Evolutionary conservation across 2,888 invertebrate species (phyloP).

Genomic region (Margaritifera margaritifera): DNA sequence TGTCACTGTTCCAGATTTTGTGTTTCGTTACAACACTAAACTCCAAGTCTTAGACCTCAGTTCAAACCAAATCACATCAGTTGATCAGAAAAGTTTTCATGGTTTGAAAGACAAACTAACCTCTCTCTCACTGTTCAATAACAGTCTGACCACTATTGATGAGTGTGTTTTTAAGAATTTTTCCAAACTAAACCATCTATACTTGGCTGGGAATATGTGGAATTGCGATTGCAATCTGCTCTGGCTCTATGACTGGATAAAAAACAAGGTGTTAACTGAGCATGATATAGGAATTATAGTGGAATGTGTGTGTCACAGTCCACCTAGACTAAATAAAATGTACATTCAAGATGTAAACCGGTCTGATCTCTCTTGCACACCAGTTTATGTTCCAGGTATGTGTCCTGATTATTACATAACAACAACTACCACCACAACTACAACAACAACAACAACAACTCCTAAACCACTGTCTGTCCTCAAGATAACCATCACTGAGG

Average conservation of each 20-base stretch:
- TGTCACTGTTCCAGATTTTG: constrained; percentile 45
- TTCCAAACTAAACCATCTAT: constrained; percentile 31
- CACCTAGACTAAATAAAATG: constrained; percentile 15
- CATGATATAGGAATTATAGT: background rate
- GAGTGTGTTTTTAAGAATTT: constrained; percentile 55
- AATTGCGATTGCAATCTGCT: constrained; percentile 87
- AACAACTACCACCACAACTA: constrained; percentile 26
- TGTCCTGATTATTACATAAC: constrained; percentile 38
- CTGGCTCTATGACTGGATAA: constrained; percentile 80
- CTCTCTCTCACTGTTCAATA: constrained; percentile 40
- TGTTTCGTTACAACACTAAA: constrained; percentile 46
- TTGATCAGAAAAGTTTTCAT: constrained; percentile 51
- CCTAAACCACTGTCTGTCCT: constrained; percentile 17
- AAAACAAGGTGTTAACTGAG: background rate
- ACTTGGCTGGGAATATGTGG: constrained; percentile 85
- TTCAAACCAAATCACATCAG: constrained; percentile 37
- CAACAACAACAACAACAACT: constrained; percentile 22
- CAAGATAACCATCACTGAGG: constrained; percentile 20
- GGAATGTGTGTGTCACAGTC: constrained; percentile 28
- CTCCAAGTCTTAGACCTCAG: constrained; percentile 47
- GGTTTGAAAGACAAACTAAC: constrained; percentile 51
- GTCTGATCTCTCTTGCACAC: constrained; percentile 23
- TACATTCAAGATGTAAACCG: constrained; percentile 19
- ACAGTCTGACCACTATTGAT: constrained; percentile 44
- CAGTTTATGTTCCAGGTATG: constrained; percentile 9